Evolutionary conservation across 2,888 invertebrate genomes (phyloP).

Genomic region (Chromoteleia sp.): DNA sequence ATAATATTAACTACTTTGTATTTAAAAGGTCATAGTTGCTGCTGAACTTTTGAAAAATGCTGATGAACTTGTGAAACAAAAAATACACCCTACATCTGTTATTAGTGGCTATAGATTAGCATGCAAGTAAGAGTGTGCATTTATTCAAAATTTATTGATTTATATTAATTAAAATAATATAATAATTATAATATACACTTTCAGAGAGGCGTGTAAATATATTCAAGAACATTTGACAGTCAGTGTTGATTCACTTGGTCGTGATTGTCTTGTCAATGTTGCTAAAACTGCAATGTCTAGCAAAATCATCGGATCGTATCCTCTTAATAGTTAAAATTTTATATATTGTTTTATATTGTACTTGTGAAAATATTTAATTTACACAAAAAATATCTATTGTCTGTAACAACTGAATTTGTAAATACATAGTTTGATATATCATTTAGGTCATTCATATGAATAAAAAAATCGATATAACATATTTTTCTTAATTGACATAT

Average conservation of each 20-base stretch:
- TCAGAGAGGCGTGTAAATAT: conserved; percentile 96
- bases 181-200: conserved; percentile 43
- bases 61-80: conserved; percentile 99
- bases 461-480: conserved; percentile 49
- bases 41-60: conserved; percentile 94
- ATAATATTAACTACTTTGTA: too few relatives aligned
- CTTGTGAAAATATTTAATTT: not conserved
- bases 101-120: conserved; percentile 99
- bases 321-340: conserved; percentile 84
- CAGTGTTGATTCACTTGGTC: conserved; percentile 95
- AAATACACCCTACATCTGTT: conserved; percentile 99
- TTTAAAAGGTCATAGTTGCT: conserved; percentile 87
- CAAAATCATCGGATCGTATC: conserved; percentile 99
- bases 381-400: too few relatives aligned
- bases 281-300: conserved; percentile 99
- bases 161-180: not conserved
- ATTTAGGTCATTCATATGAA: too few relatives aligned
- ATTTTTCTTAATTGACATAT: conserved; percentile 76
- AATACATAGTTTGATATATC: not conserved
- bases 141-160: not conserved
- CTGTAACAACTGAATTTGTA: too few relatives aligned
- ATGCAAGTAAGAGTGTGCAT: conserved; percentile 93
- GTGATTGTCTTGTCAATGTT: conserved; percentile 94
- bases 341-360: not conserved
- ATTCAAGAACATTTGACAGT: conserved; percentile 98